These are phyloP conservation scores for Panulirus ornatus DNA, from an alignment of 1,140 invertebrate species.

Conservation along the genomic window DNA sequence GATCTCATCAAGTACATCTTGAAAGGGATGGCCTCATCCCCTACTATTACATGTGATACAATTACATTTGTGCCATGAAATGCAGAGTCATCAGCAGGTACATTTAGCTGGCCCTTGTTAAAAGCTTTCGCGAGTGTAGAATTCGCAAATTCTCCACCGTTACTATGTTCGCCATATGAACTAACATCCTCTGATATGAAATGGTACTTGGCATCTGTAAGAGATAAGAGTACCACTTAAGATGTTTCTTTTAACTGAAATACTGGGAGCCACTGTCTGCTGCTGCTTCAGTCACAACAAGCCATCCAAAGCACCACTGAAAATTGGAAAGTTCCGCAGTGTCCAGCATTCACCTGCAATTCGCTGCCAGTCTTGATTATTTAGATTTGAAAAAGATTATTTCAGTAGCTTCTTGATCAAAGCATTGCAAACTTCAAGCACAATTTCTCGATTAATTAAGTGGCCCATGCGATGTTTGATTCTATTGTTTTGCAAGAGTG, in stretches of 20 bases:
- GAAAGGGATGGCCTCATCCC: too few relatives aligned
- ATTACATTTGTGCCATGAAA: conserved; percentile 22
- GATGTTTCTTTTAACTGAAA: conserved; percentile 75
- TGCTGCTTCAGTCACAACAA: conserved; percentile 76
- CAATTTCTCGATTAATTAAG: conserved; percentile 32
- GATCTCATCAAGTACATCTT: conserved; percentile 26
- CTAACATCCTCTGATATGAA: conserved; percentile 7
- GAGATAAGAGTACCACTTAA: conserved; percentile 19
- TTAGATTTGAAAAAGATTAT: conserved; percentile 12
- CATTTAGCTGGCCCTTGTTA: neutral
- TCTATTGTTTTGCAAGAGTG: conserved; percentile 39
- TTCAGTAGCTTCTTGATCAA: conserved; percentile 15
- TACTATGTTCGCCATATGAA: conserved; percentile 29
- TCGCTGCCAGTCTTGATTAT: conserved; percentile 24
- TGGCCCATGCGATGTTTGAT: conserved; percentile 42
- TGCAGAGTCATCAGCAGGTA: conserved; percentile 15
- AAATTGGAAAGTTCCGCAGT: conserved; percentile 79
- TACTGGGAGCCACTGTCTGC: conserved; percentile 72
- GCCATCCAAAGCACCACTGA: conserved; percentile 78
- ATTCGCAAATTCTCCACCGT: neutral
- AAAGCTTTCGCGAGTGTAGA: neutral
- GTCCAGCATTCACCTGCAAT: conserved; percentile 48
- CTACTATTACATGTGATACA: conserved; percentile 29
- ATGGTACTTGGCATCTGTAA: conserved; percentile 14
- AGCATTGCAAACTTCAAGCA: conserved; percentile 25